A percentile compares a stretch with the other conserved stretches of the same genome.
These are phyloP conservation scores for Drosophila punjabiensis DNA, from an alignment of 1,140 invertebrate species.

Conservation along the genomic window DNA sequence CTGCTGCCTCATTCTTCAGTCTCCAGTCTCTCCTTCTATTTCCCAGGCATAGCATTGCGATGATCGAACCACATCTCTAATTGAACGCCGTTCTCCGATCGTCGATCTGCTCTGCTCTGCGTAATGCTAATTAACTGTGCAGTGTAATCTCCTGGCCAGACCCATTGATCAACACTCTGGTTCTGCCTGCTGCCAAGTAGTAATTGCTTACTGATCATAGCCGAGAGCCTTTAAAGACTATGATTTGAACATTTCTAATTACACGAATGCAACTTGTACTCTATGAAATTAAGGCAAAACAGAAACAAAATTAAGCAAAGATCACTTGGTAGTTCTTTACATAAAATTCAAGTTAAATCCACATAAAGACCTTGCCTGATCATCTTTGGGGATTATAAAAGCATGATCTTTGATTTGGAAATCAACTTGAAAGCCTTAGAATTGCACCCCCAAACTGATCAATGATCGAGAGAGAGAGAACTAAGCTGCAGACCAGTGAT, in stretches of 20 bases:
- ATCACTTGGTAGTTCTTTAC: neutral
- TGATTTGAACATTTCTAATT: slow-evolving; percentile 12
- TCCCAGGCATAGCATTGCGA: slow-evolving; percentile 2
- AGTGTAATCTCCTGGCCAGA: slow-evolving; percentile 7
- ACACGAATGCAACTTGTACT: slow-evolving; percentile 4
- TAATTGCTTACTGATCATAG: slow-evolving; percentile 11
- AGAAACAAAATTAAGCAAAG: neutral
- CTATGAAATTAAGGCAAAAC: neutral
- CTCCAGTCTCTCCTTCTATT: neutral
- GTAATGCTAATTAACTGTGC: slow-evolving; percentile 24
- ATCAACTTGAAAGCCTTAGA: neutral
- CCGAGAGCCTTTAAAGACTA: neutral
- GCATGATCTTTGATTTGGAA: too few species aligned
- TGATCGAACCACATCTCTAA: slow-evolving; percentile 19
- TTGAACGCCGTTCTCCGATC: slow-evolving; percentile 15
- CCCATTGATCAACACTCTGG: slow-evolving; percentile 18
- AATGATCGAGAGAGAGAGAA: neutral
- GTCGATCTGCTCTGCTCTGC: neutral
- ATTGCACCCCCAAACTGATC: neutral
- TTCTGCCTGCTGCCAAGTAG: slow-evolving; percentile 3
- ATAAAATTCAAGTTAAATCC: neutral
- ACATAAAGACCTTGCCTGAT: too few species aligned
- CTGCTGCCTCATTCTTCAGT: slow-evolving; percentile 4
- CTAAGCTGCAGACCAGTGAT: neutral
- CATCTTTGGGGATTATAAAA: neutral